Evolutionary conservation across 2,113 vertebrate genomes (phyloP), one percentile per base, ranked within the genome.

Genomic region (Rhombomys opimus): DNA sequence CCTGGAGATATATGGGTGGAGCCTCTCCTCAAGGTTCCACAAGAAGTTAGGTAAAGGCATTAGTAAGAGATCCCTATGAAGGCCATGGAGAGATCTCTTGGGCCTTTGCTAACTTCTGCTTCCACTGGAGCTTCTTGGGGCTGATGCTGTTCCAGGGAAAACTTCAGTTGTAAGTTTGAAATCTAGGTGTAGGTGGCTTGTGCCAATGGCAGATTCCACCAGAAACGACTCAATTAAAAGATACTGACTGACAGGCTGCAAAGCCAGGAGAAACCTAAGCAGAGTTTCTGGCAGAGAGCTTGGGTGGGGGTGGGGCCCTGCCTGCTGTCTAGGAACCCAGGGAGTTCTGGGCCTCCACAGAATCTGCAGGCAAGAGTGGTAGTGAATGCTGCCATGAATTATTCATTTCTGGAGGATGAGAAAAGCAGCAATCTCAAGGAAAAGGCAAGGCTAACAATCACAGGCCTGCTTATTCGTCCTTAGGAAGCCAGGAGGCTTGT

Each of bases 311-410:
- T 77, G n/a, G 89, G 46, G 57, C 75, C 20, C 82, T 73, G 80
- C 22, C 7, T 32, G 32, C 65, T 32, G 9, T 50, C 77, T 80
- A 65, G 57, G 22, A 91, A 76, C 87, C 75, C 89, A 18, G 77
- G 22, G 82, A 86, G 63, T 25, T 59, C 88, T 68, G 57, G 35
- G 59, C 70, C 89, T 91, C 77, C 32, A 0, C 35, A 38, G 61
- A 94, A 82, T 77, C 72, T 89, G 89, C 35, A 76, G 91, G 84
- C 91, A n/a, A 95, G 87, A 80, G 70, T 65, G 80, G 38, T 54
- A 50, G 91, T 96, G 96, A 90, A 63, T 78, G 91, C 87, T 70
- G 75, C 70, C 97, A 97, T 97, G 96, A 97, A 97, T 98, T 96
- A 97, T 97, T 97, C 97, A 97, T 97, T 52, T 50, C 61, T 75